A percentile compares a stretch with the other conserved stretches of the same genome.
phyloP scores from a whole-genome alignment of 2,797 vertebrate genomes.

The Pipistrellus nathusii region DNA sequence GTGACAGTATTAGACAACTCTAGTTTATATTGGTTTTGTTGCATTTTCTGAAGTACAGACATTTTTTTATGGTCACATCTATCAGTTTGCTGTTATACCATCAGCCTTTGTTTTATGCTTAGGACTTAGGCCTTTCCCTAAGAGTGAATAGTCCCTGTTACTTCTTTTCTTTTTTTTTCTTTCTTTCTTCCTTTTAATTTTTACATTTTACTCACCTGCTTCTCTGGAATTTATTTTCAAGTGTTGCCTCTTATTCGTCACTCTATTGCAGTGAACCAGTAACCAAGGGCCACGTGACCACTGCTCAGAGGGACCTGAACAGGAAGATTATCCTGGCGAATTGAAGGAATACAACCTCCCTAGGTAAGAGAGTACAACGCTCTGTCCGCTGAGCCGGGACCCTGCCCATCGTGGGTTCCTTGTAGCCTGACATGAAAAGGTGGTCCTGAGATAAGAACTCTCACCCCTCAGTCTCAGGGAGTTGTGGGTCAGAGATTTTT shows the following conservation, averaged over 20 bases:
- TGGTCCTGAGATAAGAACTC: background rate
- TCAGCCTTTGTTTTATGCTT: conserved; percentile 28
- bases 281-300: background rate
- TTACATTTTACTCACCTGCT: conserved; percentile 16
- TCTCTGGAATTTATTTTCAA: conserved; percentile 52
- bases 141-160: background rate
- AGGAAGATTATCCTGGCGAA: background rate
- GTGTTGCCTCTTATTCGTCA: conserved; percentile 37
- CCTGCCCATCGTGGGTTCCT: background rate
- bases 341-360: background rate
- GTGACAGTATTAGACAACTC: no score
- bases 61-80: background rate
- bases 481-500: background rate
- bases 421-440: background rate
- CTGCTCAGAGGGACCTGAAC: background rate
- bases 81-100: background rate
- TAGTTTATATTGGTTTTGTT: no score
- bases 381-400: no score
- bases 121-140: background rate
- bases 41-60: background rate
- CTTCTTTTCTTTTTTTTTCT: background rate
- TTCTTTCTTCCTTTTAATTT: background rate
- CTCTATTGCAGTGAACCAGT: background rate
- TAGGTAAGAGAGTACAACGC: background rate
- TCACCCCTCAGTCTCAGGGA: background rate